phyloP scores from a whole-genome alignment of 2,888 invertebrate species.

The Keiferia lycopersicella region DNA sequence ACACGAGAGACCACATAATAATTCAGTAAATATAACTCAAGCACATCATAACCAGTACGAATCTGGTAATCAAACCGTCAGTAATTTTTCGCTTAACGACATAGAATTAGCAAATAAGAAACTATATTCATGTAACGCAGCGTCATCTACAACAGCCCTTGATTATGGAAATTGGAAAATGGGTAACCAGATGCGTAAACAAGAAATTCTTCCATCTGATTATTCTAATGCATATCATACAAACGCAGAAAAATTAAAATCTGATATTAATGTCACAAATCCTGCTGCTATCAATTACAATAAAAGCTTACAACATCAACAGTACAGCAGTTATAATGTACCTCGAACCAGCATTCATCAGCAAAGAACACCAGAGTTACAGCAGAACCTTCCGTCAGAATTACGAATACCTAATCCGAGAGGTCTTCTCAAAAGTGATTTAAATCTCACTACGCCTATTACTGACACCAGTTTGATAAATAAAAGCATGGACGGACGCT shows the following conservation, averaged over 20 bases:
- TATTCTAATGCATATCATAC: conserved; percentile 62
- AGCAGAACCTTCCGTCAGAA: conserved; percentile 63
- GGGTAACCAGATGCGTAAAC: conserved; percentile 61
- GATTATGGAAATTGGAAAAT: conserved; percentile 75
- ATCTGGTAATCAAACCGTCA: conserved; percentile 53
- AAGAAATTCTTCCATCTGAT: conserved; percentile 64
- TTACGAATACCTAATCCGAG: conserved; percentile 72
- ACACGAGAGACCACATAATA: conserved; percentile 56
- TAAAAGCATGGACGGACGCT: conserved; percentile 57
- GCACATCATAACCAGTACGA: conserved; percentile 72
- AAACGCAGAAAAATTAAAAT: conserved; percentile 60
- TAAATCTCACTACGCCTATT: conserved; percentile 47
- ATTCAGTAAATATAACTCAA: conserved; percentile 57
- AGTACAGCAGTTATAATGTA: conserved; percentile 60
- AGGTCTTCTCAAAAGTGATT: conserved; percentile 58
- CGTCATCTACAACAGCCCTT: conserved; percentile 55
- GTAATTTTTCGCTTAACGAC: conserved; percentile 68
- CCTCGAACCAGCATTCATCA: conserved; percentile 49
- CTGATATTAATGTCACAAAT: conserved; percentile 49
- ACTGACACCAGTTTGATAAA: conserved; percentile 50
- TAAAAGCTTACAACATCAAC: conserved; percentile 63
- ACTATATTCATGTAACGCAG: conserved; percentile 58
- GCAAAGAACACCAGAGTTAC: conserved; percentile 61
- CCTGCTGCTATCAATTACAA: conserved; percentile 60
- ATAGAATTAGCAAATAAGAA: conserved; percentile 74